A percentile compares a stretch with the other conserved stretches of the same genome.
phyloP scores from a whole-genome alignment of 2,888 invertebrate genomes.

The Ormyrus rosae region DNA sequence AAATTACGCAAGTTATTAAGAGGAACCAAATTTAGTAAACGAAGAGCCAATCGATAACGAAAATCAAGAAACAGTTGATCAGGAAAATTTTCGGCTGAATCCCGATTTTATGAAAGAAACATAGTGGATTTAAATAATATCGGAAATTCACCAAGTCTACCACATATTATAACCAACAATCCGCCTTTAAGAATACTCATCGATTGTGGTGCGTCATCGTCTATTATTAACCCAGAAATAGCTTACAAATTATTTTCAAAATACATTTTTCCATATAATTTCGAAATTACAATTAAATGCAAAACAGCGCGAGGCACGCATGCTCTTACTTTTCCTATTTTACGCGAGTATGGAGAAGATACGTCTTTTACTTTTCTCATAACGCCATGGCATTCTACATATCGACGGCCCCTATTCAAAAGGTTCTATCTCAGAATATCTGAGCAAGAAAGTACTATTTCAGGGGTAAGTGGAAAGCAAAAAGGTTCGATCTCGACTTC shows the following conservation, averaged over 20 bases:
- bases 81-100: too few species aligned
- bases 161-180: not conserved
- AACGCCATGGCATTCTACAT: not conserved
- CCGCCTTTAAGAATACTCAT: conserved; percentile 1
- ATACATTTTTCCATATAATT: conserved; percentile 3
- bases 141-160: not conserved
- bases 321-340: not conserved
- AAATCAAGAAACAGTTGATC: too few species aligned
- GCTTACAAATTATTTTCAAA: conserved; percentile 19
- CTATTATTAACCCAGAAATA: conserved; percentile 3
- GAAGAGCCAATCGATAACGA: too few species aligned
- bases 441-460: too few species aligned
- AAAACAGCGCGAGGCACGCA: not conserved
- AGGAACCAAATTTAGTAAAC: too few species aligned
- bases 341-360: not conserved
- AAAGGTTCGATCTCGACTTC: too few species aligned
- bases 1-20: too few species aligned
- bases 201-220: not conserved
- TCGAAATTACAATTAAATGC: not conserved
- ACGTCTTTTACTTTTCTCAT: not conserved
- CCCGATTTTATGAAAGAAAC: not conserved
- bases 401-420: too few species aligned
- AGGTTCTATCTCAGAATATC: too few species aligned
- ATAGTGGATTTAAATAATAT: not conserved
- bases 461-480: too few species aligned